Base-by-base conservation (phyloP, 2,797 vertebrate genomes). In the Hylomyscus alleni region DNA sequence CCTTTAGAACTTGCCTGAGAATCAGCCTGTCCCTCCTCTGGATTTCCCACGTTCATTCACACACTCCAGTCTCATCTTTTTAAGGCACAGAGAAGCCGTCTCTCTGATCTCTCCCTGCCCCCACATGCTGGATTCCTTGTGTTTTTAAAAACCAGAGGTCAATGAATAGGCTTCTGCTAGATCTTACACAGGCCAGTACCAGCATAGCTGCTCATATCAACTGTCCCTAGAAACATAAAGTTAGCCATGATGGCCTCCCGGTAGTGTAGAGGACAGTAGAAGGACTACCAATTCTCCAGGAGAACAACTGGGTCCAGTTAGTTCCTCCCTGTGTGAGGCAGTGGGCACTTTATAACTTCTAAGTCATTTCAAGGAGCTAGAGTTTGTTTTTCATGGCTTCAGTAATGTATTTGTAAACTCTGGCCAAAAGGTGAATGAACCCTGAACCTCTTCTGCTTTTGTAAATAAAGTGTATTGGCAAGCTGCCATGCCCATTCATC, bases 381-480 rank as follows among this genome's bases (percentile, higher is more conserved):
- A 44, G 58, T 81, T 85, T 91, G 81, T 5, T 60, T 85, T 93
- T 75, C 69, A 91, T 87, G 76, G 14, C 90, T 93, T 91, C 75
- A 50, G 69, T 67, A 78, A 89, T 3, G 15, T 84, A 31, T 83
- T 58, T 67, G 56, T 29, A 29, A 67, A 44, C 72, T 78, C n/a
- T 67, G 72, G 90, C 93, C 76, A n/a, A 24, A 37, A 65, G 62
- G 60, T 88, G 73, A 69, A 67, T 20, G n/a, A 52, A 89, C 81
- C n/a, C 72, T 65, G 58, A 81, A 24, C 40, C 84, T 44, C 40
- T 31, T 44, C 26, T 7, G 40, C 50, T 50, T 54, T 81, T 90
- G 50, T 77, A 83, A 94, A 80, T 82, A 52, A 94, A 95, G 52
- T 90, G 91, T 77, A 84, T 88, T 72, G 84, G 60, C 60, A 65